Percentiles rank a stretch among this genome's conserved stretches.
phyloP scores from a whole-genome alignment of 2,888 invertebrate species.

The Digitonthophagus gazella region DNA sequence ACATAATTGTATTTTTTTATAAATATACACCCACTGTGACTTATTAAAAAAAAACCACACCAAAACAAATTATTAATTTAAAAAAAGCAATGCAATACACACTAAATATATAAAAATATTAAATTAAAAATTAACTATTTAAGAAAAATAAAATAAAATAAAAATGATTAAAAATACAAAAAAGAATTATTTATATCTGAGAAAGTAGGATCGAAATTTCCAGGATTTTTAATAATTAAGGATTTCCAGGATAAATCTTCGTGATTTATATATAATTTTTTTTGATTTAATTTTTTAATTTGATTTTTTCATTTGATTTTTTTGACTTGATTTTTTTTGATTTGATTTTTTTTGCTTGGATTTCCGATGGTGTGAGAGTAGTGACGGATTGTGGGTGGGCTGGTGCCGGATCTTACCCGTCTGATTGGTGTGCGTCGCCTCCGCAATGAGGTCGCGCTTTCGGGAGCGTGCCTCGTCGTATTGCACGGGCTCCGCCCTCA shows the following conservation, averaged over 20 bases:
- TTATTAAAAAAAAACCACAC: not conserved
- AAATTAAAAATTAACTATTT: not conserved
- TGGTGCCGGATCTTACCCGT: conserved; percentile 55
- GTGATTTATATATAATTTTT: no score
- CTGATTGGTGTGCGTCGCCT: conserved; percentile 57
- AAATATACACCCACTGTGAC: not conserved
- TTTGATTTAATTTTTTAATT: no score
- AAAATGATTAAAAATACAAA: conserved; percentile 4
- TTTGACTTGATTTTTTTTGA: no score
- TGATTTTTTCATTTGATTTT: no score
- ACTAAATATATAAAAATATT: not conserved
- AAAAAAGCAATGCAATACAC: not conserved
- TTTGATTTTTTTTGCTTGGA: conserved; percentile 10
- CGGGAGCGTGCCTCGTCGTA: conserved; percentile 49
- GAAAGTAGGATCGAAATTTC: no score
- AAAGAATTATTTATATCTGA: no score
- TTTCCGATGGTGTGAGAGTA: conserved; percentile 1
- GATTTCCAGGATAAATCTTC: no score
- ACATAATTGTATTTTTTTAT: not conserved
- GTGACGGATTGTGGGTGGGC: not conserved
- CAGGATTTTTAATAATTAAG: no score
- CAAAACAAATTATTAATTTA: not conserved
- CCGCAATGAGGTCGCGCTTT: conserved; percentile 52
- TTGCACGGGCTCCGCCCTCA: conserved; percentile 50
- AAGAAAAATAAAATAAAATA: not conserved